Evolutionary conservation across 37 sponge, comb jelly and placozoan genomes (phyloP).

Genomic region (Oscarella lobularis): DNA sequence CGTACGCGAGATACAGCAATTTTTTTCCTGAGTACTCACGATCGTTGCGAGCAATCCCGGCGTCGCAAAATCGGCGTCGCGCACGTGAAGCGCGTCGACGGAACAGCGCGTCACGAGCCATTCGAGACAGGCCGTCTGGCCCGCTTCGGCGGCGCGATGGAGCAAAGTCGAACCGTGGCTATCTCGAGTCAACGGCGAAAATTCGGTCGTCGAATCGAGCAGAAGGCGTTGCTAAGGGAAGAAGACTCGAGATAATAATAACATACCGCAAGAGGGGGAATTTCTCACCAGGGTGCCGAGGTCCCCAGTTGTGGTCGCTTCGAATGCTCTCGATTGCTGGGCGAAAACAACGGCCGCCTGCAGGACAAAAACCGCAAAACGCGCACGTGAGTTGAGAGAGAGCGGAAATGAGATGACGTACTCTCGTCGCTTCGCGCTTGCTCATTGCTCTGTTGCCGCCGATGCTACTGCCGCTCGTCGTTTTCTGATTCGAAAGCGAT

Average conservation of each 20-base stretch:
- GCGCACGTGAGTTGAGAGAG: too few species aligned
- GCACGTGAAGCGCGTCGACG: constrained; percentile 27
- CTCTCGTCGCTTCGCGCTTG: too few species aligned
- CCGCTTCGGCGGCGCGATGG: not conserved
- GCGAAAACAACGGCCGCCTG: not conserved
- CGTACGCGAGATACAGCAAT: too few species aligned
- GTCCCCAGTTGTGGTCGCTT: not conserved
- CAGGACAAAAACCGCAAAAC: too few species aligned
- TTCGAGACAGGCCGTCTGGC: not conserved
- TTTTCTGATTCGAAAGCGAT: too few species aligned
- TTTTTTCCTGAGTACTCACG: too few species aligned
- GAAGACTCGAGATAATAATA: not conserved
- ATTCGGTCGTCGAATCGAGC: not conserved
- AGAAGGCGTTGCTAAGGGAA: constrained; percentile 1
- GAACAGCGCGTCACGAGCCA: not conserved
- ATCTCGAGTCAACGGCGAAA: not conserved
- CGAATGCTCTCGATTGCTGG: constrained; percentile 1
- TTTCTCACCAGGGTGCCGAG: not conserved
- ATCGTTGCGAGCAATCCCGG: not conserved
- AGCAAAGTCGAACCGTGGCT: not conserved
- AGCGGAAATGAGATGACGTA: too few species aligned
- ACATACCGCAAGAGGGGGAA: not conserved
- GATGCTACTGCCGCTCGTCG: too few species aligned
- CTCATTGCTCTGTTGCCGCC: too few species aligned
- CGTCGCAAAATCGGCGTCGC: constrained; percentile 1